Evolutionary conservation across 2,888 invertebrate species (phyloP), one percentile per base, ranked within the genome.

Genomic region (Syrphus vitripennis): DNA sequence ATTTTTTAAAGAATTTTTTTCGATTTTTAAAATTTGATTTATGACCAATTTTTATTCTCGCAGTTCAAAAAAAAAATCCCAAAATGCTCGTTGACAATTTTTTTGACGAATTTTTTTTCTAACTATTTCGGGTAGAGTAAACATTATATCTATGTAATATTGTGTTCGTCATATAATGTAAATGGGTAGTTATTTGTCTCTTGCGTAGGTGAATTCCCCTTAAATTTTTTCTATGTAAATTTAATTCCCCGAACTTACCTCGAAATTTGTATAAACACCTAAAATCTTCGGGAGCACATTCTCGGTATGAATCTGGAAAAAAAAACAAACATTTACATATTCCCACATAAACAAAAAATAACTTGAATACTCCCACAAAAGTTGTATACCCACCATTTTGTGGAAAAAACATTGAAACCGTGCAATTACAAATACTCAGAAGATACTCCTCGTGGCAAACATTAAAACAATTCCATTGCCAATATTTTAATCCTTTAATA

Each of bases 391-490:
- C 70, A 91, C 92, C 90, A 77, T 83, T 89, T n/a, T 12, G 53
- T 0, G 89, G 80, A 83, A 91, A 92, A 77, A 91, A 90, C 24
- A 90, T 87, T 9, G 90, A 89, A 55, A 91, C 24, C 2, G 91
- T 89, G 69, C 92, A 92, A 72, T 92, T 92, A 81, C 92, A 92
- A 34, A 90, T 86, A 29, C 88, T 84, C 3, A 90, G 19, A 61
- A 91, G 55, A 78, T 91, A 89, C 12, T 89, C 87, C 61, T 92
- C 91, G n/a, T 92, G 92, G 70, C 92, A 92, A 21, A 88, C 88
- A 45, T 89, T 90, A 4, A 90, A 65, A 24, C 92, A 92, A 81
- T 92, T 92, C 31, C 87, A 82, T 26, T 90, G 88, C 16, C 88
- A 74, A 34, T 89, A 88, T 0, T 65, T 77, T 19, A 90, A 84